Evolutionary conservation across 2,888 invertebrate genomes (phyloP), one percentile per base, ranked within the genome.

Genomic region (Habroteleia sp.): DNA sequence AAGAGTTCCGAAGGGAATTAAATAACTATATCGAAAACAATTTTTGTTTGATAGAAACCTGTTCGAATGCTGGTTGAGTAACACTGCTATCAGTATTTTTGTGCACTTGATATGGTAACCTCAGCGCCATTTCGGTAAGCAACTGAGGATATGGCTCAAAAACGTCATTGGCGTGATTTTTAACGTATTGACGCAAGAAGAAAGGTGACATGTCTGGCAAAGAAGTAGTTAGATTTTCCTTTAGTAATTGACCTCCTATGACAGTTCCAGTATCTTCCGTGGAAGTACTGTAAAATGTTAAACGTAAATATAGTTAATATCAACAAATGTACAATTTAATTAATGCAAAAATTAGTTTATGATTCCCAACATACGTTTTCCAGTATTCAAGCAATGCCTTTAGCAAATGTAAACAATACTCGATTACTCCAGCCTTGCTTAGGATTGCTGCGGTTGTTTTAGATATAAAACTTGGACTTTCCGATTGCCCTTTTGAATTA

Each of bases 141-240:
- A 98, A 91, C 77, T 96, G 96, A 5, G 96, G 96, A 88, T 97
- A 98, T 74, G 96, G 95, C 86, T 97, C 96, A 87, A 99, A 97
- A 23, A 98, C 95, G 86, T 98, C 98, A 46, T 94, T 92, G 0
- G 95, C 94, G 87, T 97, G 96, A 50, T 95, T 92, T 89, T 97
- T 97, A 27, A 98, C 95, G 84, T 97, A 97, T 85, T 96, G 97
- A 77, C 94, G 93, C 52, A 95, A 91, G 90, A 98, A 98, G 89
- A 99, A 96, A 5, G 98, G 98, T 3, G 96, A 95, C 95, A 98
- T 97, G 86, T 99, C 98, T 0, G 97, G 97, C 39, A 96, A 92
- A 0, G 96, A 93, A 25, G 94, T 92, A 0, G 94, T 92, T 7
- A 94, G 92, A 80, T 94, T 94, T 31, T 96, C 94, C 85, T 96